Evolutionary conservation across 2,888 invertebrate species (phyloP).

Genomic region (Mycalesis mineus): DNA sequence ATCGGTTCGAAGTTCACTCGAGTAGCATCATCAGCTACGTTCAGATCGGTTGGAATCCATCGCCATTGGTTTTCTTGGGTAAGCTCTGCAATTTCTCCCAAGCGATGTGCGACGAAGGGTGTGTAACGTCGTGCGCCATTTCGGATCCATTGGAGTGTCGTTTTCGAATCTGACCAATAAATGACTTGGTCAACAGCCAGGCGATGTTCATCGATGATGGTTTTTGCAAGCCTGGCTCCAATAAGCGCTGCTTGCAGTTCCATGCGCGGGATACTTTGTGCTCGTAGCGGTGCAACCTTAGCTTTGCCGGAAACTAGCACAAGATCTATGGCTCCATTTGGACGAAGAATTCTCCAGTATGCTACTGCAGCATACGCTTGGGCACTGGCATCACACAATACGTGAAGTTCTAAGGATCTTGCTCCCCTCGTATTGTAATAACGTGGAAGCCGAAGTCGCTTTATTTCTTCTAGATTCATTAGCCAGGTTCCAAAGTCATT

Average conservation of each 20-base stretch:
- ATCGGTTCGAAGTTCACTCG: not conserved
- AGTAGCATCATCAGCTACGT: slow-evolving; percentile 14
- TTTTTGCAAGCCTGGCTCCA: slow-evolving; percentile 23
- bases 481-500: too few relatives aligned
- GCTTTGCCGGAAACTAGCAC: slow-evolving; percentile 25
- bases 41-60: slow-evolving; percentile 4
- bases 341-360: slow-evolving; percentile 28
- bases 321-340: slow-evolving; percentile 23
- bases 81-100: slow-evolving; percentile 26
- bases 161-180: slow-evolving; percentile 32
- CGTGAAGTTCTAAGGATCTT: slow-evolving; percentile 15
- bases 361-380: not conserved
- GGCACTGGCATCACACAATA: slow-evolving; percentile 34
- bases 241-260: slow-evolving; percentile 27
- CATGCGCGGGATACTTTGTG: not conserved
- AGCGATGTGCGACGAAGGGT: slow-evolving; percentile 20
- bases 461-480: too few relatives aligned
- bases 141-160: slow-evolving; percentile 22
- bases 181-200: not conserved
- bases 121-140: slow-evolving; percentile 19
- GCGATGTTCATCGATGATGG: slow-evolving; percentile 18
- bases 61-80: slow-evolving; percentile 9
- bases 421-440: too few relatives aligned
- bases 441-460: too few relatives aligned
- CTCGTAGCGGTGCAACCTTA: slow-evolving; percentile 22